A percentile compares a stretch with the other conserved stretches of the same genome.
These are phyloP conservation scores for Spodoptera exigua DNA, from an alignment of 2,888 invertebrate genomes.

Conservation along the genomic window DNA sequence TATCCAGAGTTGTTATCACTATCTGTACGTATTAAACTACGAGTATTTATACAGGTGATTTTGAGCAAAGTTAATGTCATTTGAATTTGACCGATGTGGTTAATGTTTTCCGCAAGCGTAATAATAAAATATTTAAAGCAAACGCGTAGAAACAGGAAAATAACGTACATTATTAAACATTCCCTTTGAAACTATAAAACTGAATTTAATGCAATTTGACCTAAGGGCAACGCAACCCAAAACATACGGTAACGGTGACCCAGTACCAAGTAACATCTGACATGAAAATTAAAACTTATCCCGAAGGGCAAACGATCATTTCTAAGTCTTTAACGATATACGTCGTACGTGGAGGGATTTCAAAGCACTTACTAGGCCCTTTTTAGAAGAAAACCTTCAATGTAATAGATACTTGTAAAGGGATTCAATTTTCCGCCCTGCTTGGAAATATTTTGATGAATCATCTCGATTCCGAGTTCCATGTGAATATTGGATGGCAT, in stretches of 20 bases:
- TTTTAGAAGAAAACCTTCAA: conserved; percentile 15
- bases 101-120: too few relatives aligned
- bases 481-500: conserved; percentile 23
- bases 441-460: conserved; percentile 52
- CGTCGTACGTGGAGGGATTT: conserved; percentile 31
- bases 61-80: too few relatives aligned
- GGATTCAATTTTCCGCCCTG: conserved; percentile 49
- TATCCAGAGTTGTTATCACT: too few relatives aligned
- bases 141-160: too few relatives aligned
- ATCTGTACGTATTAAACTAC: too few relatives aligned
- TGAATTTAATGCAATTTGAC: not conserved
- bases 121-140: too few relatives aligned
- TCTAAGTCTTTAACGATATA: conserved; percentile 23
- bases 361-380: conserved; percentile 5
- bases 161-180: too few relatives aligned
- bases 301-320: conserved; percentile 6
- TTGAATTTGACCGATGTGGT: too few relatives aligned
- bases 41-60: too few relatives aligned
- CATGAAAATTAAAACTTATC: conserved; percentile 1
- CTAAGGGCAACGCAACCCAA: not conserved
- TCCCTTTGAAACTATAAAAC: not conserved
- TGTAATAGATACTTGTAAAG: conserved; percentile 40
- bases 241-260: too few relatives aligned
- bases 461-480: conserved; percentile 31
- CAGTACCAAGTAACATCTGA: not conserved